Conservation (phyloP, 2,797 vertebrate species). For the Neosilurus hyrtlii region DNA sequence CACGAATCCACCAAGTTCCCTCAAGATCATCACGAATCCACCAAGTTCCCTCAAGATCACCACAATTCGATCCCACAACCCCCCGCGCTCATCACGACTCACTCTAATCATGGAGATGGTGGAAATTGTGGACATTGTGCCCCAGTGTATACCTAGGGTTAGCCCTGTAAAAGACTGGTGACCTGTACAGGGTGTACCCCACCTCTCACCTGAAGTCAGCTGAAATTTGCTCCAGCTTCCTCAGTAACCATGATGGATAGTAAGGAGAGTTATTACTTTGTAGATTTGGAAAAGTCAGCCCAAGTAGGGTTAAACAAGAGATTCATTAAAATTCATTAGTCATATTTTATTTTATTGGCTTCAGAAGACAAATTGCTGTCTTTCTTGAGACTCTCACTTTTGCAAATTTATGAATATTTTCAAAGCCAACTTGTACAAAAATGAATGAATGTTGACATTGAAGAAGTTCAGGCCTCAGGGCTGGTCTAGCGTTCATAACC, state of each 20-base stretch:
- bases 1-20: too few species aligned
- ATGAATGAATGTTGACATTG: slow-evolving; percentile 5
- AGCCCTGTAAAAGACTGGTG: too few species aligned
- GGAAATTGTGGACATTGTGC: too few species aligned
- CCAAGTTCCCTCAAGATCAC: too few species aligned
- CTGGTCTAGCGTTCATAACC: slow-evolving; percentile 4
- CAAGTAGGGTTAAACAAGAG: not conserved
- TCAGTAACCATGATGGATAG: too few species aligned
- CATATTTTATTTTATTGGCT: slow-evolving; percentile 9
- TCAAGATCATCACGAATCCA: too few species aligned
- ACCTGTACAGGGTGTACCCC: too few species aligned
- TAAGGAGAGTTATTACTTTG: not conserved
- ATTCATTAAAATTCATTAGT: not conserved
- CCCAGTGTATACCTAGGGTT: too few species aligned
- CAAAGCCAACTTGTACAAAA: slow-evolving; percentile 5
- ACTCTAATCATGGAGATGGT: too few species aligned
- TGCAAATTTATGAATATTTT: slow-evolving; percentile 27
- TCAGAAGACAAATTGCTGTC: slow-evolving; percentile 2
- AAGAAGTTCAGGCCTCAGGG: not conserved
- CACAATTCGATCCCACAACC: too few species aligned
- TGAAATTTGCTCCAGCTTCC: not conserved
- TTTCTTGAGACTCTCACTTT: not conserved
- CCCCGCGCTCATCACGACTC: too few species aligned
- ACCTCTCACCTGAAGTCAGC: too few species aligned
- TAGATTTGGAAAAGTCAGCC: not conserved